Evolutionary conservation across 2,888 invertebrate genomes (phyloP), one percentile per base, ranked within the genome.

Genomic region (Drosophila nr. fundita): DNA sequence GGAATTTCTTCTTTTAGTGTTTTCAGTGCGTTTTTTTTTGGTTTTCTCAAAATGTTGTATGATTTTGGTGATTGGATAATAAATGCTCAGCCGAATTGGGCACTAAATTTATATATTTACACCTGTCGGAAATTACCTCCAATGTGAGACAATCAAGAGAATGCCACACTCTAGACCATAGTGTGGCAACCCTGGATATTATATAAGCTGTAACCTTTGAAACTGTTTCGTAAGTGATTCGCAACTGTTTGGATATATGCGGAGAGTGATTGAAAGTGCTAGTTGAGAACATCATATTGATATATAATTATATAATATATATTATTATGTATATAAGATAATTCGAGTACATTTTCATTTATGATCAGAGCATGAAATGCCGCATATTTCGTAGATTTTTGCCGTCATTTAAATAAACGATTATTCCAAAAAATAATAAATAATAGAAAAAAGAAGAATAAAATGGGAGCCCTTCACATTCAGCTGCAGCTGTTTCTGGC

Each of bases 1-100:
- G 18, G 15, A 24, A 24, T 45, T 45, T 45, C 15, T 24, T 15
- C 8, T 7, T 27, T 32, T 48, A 38, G 30, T 30, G 29, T 13
- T 36, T 45, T 45, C 29, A 8, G 29, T 45, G 24, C 30, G 7
- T 53, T 36, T 54, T 42, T 36, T 45, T 1, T 54, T 69, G 45
- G 30, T 42, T 29, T 36, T 24, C 21, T 54, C 48, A 11, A 38
- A 49, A 30, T 15, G 1, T 36, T 40, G 6, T n/a, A 32, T 29
- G 6, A 32, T 68, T 53, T 68, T n/a, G 24, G 48, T 40, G 45
- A 52, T 68, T 58, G 42, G 50, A n/a, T 29, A 68, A 68, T 34
- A 49, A 69, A 8, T 52, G 29, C 27, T n/a, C 36, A n/a, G 24
- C 24, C n/a, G 45, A 38, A 34, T 34, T 18, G 64, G 30, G 21